Percentiles rank a stretch among this genome's conserved stretches.
phyloP scores from a whole-genome alignment of 2,888 invertebrate genomes.

The Agelastica alni region DNA sequence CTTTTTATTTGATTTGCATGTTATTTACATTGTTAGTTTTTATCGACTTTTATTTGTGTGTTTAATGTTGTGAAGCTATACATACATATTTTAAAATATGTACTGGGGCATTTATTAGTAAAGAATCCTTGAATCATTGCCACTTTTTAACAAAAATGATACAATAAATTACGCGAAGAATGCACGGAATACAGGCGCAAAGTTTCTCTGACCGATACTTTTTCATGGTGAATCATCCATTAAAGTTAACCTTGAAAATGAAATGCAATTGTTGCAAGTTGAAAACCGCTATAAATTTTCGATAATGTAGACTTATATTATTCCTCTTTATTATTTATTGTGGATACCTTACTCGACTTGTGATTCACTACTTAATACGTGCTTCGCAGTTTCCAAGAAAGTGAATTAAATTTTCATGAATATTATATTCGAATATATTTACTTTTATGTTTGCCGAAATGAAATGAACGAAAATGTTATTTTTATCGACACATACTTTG shows the following conservation, averaged over 20 bases:
- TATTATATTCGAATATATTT: no score
- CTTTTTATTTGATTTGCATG: no score
- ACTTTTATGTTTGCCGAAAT: no score
- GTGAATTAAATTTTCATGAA: background rate
- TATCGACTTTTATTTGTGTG: no score
- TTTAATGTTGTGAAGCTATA: no score
- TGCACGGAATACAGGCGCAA: slow-evolving; percentile 15
- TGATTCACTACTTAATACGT: slow-evolving; percentile 1
- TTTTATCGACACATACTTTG: no score
- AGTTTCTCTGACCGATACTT: slow-evolving; percentile 22
- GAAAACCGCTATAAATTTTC: slow-evolving; percentile 25
- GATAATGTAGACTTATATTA: slow-evolving; percentile 27
- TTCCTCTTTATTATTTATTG: slow-evolving; percentile 26
- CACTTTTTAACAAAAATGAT: background rate
- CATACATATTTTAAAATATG: no score
- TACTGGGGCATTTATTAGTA: no score
- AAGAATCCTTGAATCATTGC: no score
- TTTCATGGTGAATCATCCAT: slow-evolving; percentile 26
- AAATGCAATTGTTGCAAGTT: slow-evolving; percentile 27
- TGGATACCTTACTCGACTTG: slow-evolving; percentile 1
- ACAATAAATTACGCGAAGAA: slow-evolving; percentile 16
- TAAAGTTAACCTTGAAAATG: slow-evolving; percentile 24
- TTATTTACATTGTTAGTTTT: no score
- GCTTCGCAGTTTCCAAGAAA: background rate
- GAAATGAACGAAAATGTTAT: no score